Conservation (phyloP, 2,888 invertebrate species). For the Hydrotaea cyrtoneurina region DNA sequence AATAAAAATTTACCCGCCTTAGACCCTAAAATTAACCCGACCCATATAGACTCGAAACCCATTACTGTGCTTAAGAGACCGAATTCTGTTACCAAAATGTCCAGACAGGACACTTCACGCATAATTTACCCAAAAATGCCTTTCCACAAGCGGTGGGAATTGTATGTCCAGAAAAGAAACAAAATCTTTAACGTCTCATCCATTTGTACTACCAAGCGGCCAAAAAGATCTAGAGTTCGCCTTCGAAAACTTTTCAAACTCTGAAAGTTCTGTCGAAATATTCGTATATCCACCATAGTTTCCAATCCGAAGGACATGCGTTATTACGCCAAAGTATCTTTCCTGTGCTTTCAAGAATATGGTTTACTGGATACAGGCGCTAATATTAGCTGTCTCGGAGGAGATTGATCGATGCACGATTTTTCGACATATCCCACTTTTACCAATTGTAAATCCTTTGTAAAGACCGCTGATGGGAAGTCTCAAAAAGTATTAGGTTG, state of each 20-base stretch:
- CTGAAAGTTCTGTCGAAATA: not conserved
- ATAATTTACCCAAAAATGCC: slow-evolving; percentile 11
- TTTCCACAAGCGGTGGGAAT: slow-evolving; percentile 27
- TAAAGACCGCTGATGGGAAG: no score
- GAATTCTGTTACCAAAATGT: not conserved
- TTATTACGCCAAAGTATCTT: no score
- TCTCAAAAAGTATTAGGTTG: not conserved
- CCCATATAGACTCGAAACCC: no score
- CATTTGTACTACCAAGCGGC: not conserved
- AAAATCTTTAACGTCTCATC: no score
- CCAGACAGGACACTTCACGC: not conserved
- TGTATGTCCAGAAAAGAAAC: not conserved
- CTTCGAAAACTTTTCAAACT: not conserved
- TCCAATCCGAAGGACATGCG: no score
- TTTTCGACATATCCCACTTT: not conserved
- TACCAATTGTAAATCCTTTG: not conserved
- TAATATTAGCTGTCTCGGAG: no score
- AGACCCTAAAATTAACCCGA: not conserved
- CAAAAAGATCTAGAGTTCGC: not conserved
- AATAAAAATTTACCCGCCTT: not conserved
- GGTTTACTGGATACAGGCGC: no score
- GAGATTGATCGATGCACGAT: not conserved
- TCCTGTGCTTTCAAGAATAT: no score
- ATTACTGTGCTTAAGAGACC: not conserved
- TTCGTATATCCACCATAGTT: no score